Conservation (phyloP, 2,113 vertebrate species). For the Lichenostomus cassidix region DNA sequence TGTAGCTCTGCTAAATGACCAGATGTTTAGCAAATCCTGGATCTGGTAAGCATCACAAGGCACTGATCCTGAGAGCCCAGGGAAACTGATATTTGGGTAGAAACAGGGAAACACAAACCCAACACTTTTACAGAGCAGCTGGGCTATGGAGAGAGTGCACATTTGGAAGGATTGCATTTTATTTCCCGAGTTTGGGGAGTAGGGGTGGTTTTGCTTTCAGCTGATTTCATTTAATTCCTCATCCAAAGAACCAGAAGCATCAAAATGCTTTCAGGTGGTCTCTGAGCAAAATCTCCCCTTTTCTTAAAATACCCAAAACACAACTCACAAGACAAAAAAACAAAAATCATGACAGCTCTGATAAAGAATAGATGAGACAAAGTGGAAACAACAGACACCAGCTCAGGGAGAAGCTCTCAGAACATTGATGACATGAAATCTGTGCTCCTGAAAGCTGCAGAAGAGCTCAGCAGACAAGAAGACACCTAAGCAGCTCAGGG, state of each 20-base stretch:
- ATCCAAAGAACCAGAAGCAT: background rate
- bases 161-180: background rate
- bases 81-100: background rate
- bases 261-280: background rate
- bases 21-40: background rate
- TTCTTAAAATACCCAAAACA: background rate
- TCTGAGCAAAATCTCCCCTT: background rate
- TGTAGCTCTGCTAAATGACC: background rate
- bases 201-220: background rate
- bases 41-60: background rate
- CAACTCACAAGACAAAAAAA: background rate
- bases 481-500: background rate
- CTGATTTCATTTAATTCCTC: background rate
- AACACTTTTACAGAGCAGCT: background rate
- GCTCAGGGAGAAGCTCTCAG: background rate
- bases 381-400: background rate
- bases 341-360: background rate
- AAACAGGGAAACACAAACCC: background rate
- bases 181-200: background rate
- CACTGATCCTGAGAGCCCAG: background rate
- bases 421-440: background rate
- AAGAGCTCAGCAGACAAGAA: background rate
- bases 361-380: background rate
- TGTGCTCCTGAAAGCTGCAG: background rate
- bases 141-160: fast-evolving